Evolutionary conservation across 2,113 vertebrate genomes (phyloP).

Genomic region (Etheostoma spectabile): DNA sequence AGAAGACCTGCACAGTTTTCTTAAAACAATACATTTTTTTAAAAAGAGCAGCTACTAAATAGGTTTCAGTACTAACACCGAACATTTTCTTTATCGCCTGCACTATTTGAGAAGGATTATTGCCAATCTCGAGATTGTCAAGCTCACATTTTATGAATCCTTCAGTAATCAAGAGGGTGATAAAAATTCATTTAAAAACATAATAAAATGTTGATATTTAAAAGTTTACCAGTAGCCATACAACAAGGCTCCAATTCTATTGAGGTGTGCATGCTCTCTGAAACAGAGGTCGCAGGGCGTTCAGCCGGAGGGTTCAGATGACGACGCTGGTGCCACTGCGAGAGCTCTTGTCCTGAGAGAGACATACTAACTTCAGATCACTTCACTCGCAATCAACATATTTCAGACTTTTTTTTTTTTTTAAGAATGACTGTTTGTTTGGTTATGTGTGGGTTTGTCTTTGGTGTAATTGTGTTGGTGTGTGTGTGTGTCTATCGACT

Average conservation of each 20-base stretch:
- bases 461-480: slow-evolving; percentile 7
- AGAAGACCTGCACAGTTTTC: not conserved
- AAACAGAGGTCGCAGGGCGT: slow-evolving; percentile 50
- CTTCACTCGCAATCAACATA: not conserved
- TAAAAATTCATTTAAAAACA: slow-evolving; percentile 8
- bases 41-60: not conserved
- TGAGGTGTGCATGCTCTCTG: slow-evolving; percentile 40
- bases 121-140: not conserved
- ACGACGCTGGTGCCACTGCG: slow-evolving; percentile 91
- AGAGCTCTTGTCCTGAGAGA: slow-evolving; percentile 90
- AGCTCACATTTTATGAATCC: slow-evolving; percentile 19
- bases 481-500: slow-evolving; percentile 13
- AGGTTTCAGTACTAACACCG: not conserved
- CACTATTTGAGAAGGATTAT: not conserved
- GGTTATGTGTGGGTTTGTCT: slow-evolving; percentile 5
- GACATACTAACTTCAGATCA: slow-evolving; percentile 76
- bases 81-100: not conserved
- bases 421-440: slow-evolving; percentile 9
- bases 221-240: slow-evolving; percentile 28
- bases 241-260: slow-evolving; percentile 33
- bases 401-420: not conserved
- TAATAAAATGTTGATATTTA: slow-evolving; percentile 1
- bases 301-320: slow-evolving; percentile 82
- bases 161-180: not conserved
- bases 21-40: not conserved